Evolutionary conservation across 2,888 invertebrate genomes (phyloP), one percentile per base, ranked within the genome.

Genomic region (Drosophila melanosoma): DNA sequence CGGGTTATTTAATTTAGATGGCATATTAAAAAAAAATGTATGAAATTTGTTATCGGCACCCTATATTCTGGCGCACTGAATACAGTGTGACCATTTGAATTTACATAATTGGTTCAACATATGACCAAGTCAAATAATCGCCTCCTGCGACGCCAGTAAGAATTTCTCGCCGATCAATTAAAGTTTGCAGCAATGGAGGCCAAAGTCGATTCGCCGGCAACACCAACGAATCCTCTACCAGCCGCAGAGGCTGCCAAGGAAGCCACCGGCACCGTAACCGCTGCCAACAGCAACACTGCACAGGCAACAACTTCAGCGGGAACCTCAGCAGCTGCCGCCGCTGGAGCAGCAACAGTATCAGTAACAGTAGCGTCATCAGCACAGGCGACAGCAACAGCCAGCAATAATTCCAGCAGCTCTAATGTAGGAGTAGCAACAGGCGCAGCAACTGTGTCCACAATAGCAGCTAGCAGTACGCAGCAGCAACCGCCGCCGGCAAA

Each of bases 401-500:
- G 53, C 7, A 73, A 57, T 23, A 57, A 45, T 57, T 57, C 57
- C 32, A 42, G 23, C 42, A 42, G 23, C 57, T 57, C 57, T 42
- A 42, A 10, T 57, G 52, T 58, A 45, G 49, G 40, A 58, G 59
- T 58, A 69, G 20, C 36, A 69, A 20, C 58, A 8, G 32, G 15
- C 23, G 12, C 62, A 38, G 45, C 49, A n/a, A 36, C 29, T 38
- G 66, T 33, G 15, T 35, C 66, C 11, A 26, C 67, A 29, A 48
- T 74, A 45, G 52, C 59, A 42, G 38, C 63, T 26, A 56, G 35
- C 59, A 71, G 45, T 15, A 60, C n/a, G 51, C 72, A 65, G 49
- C 66, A 74, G 49, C 66, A 74, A 58, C 74, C 82, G 7, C 65
- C 83, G 20, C 61, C 72, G 36, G 77, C 70, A 17, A 97, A 98